A percentile compares a stretch with the other conserved stretches of the same genome.
Evolutionary conservation across 2,113 vertebrate species (phyloP).

Genomic region (Phalacrocorax aristotelis): DNA sequence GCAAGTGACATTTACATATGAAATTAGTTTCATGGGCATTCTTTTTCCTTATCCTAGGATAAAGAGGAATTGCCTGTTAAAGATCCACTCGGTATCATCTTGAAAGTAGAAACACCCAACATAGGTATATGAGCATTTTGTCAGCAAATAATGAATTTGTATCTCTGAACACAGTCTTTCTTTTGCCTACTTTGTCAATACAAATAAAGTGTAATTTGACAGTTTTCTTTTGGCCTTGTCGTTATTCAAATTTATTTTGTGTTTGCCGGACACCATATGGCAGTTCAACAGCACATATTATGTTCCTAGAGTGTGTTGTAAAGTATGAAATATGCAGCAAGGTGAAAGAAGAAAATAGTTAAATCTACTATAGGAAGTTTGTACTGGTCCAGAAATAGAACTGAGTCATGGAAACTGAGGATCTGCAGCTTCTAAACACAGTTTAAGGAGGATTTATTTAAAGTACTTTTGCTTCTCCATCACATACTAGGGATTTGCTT

Average conservation of each 20-base stretch:
- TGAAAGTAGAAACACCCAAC: not conserved
- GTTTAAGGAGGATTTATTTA: not conserved
- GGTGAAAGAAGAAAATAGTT: not conserved
- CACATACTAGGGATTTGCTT: not conserved
- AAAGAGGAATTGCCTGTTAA: not conserved
- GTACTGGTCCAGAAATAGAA: not conserved
- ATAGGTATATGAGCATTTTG: constrained; percentile 19
- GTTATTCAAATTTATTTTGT: constrained; percentile 4
- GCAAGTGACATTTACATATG: not conserved
- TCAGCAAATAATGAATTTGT: constrained; percentile 60
- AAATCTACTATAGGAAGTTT: not conserved
- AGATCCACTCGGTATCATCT: not conserved
- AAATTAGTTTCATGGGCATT: not conserved
- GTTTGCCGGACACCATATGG: not conserved
- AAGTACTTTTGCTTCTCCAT: not conserved
- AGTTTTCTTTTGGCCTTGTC: constrained; percentile 22
- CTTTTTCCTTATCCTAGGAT: not conserved
- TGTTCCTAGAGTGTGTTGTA: not conserved
- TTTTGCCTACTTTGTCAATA: constrained; percentile 70
- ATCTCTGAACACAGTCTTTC: constrained; percentile 48
- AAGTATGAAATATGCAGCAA: not conserved
- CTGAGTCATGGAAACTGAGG: not conserved
- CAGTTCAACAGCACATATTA: not conserved
- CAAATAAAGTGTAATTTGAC: constrained; percentile 77
- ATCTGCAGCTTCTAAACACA: not conserved